Evolutionary conservation across 2,797 vertebrate genomes (phyloP).

Genomic region (Epinephelus awoara): DNA sequence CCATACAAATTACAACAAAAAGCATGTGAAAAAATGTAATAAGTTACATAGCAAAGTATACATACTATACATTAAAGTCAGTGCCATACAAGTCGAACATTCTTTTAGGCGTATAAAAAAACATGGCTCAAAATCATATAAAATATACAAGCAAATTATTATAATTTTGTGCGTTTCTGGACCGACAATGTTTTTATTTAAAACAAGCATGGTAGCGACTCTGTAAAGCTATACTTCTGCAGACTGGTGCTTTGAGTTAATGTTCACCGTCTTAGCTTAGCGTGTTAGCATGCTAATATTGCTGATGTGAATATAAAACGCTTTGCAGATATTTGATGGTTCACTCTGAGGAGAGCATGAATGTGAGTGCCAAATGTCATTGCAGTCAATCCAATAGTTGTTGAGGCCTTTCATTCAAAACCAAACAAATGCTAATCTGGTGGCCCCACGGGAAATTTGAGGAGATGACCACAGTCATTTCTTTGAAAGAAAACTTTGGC

Average conservation of each 20-base stretch:
- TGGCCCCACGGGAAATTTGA: too few relatives aligned
- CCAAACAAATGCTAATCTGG: too few relatives aligned
- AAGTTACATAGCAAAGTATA: neutral
- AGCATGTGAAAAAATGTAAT: neutral
- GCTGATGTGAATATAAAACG: neutral
- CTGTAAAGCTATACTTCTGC: neutral
- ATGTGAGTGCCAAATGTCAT: too few relatives aligned
- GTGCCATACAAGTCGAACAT: neutral
- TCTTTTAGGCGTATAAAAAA: neutral
- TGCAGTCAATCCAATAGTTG: too few relatives aligned
- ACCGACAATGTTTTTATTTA: neutral
- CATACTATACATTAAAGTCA: neutral
- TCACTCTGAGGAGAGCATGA: too few relatives aligned
- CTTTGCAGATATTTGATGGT: neutral
- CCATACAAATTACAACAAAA: neutral
- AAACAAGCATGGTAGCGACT: neutral
- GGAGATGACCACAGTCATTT: too few relatives aligned
- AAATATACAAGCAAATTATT: neutral
- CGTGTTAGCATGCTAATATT: neutral
- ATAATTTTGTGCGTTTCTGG: neutral
- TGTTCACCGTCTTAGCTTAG: too few relatives aligned
- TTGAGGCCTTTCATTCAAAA: too few relatives aligned
- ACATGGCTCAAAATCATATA: neutral
- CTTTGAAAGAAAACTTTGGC: too few relatives aligned
- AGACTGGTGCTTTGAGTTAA: too few relatives aligned